Base-by-base conservation (phyloP, 2,113 vertebrate genomes). In the Halichoerus grypus region DNA sequence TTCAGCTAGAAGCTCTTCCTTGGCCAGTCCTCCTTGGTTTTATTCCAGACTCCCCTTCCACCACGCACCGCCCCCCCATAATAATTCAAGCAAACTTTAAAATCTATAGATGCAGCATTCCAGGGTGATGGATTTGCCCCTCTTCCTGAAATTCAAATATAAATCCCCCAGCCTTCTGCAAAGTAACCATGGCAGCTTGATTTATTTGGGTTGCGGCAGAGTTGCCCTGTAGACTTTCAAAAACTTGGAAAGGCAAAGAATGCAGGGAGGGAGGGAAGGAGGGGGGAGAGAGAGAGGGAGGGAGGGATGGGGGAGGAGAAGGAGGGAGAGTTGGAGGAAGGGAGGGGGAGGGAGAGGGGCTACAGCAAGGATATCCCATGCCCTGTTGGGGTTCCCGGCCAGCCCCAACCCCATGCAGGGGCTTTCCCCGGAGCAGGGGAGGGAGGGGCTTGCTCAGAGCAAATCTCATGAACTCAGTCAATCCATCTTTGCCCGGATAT, bases 131-230 rank as follows among this genome's bases (percentile, higher is more conserved):
- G 96, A 91, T 82, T 1, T 0, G 26, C 77, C 93, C 95, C 93
- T 94, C 97, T 82, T 96, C 85, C 67, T 12, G 69, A 89, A 96
- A 97, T 3, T 22, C 95, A 67, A 33, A 95, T 89, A 65, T 1
- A 96, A 98, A 98, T 31, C 96, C 97, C 91, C 96, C 92, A 67
- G 95, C 82, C 97, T 95, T 94, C 89, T 33, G 92, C 91, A 91
- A 81, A 97, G 82, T 2, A 24, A 81, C 95, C 59, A 4, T 18
- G 74, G 95, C 98, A 95, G 67, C 85, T 85, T 97, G 96, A 97
- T 98, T 97, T 92, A 95, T 97, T 91, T 55, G 33, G 15, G 84
- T 92, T 49, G 65, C 71, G 63, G 74, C 12, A 1, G 83, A 59
- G 95, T 82, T 74, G 97, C 91, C 88, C 97, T 16, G 94, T 28